Percentiles rank a stretch among this genome's conserved stretches.
phyloP scores from a whole-genome alignment of 2,888 invertebrate genomes.

The Rhimphoctona megacephalus region DNA sequence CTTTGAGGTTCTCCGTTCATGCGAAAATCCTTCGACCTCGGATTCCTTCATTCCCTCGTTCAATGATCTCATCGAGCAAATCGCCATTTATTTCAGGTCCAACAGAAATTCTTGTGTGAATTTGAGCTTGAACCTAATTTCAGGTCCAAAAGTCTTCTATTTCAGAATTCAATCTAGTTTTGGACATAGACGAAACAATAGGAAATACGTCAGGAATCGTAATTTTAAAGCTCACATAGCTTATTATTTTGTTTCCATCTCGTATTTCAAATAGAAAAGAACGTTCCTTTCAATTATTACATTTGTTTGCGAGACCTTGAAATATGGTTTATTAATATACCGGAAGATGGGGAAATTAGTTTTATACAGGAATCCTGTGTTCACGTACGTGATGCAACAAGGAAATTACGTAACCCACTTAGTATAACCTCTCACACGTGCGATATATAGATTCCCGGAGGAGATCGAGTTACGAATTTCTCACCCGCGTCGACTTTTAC shows the following conservation, averaged over 20 bases:
- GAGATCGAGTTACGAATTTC: conserved; percentile 66
- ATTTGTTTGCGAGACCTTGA: conserved; percentile 45
- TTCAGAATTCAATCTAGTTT: neutral
- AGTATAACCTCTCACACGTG: conserved; percentile 27
- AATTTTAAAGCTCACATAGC: too few species aligned
- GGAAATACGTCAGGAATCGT: neutral
- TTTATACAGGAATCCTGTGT: conserved; percentile 15
- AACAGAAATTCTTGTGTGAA: neutral
- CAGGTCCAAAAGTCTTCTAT: neutral
- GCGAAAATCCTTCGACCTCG: conserved; percentile 37
- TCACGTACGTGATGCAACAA: conserved; percentile 18
- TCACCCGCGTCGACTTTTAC: conserved; percentile 67
- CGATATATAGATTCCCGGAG: conserved; percentile 38
- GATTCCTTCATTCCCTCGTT: conserved; percentile 13
- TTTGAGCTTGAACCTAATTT: neutral
- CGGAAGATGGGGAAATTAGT: conserved; percentile 59
- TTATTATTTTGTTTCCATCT: neutral
- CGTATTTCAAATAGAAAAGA: neutral
- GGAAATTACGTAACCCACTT: conserved; percentile 64
- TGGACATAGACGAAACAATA: neutral
- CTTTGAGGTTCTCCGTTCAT: conserved; percentile 46
- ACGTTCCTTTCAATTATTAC: neutral
- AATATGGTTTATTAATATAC: conserved; percentile 25
- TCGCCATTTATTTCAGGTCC: neutral
- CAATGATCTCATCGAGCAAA: conserved; percentile 1